phyloP scores from a whole-genome alignment of 2,888 invertebrate species.

The Drosophila borborema region DNA sequence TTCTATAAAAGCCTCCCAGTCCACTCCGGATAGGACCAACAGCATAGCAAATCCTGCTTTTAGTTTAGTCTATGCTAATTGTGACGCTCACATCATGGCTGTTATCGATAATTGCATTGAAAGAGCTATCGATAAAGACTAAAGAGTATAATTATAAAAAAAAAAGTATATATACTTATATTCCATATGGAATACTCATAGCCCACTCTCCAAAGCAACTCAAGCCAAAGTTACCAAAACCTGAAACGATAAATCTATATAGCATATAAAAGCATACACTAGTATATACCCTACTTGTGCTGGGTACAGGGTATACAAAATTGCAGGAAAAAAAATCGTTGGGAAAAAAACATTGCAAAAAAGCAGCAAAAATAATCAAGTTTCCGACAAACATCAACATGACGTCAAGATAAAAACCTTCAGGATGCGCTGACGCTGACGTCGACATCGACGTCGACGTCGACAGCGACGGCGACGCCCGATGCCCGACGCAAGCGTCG shows the following conservation, averaged over 20 bases:
- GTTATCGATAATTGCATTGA: background rate
- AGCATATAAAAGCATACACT: too few species aligned
- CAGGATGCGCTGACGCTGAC: conserved; percentile 71
- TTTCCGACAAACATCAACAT: conserved; percentile 82
- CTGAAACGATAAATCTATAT: background rate
- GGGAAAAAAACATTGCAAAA: conserved; percentile 26
- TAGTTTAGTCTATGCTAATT: too few species aligned
- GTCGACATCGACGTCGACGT: conserved; percentile 30
- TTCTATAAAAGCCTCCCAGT: background rate
- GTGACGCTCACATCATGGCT: too few species aligned
- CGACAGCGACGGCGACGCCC: too few species aligned
- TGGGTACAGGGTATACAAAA: conserved; percentile 8
- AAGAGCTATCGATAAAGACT: background rate
- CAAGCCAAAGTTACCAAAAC: too few species aligned
- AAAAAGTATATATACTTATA: too few species aligned
- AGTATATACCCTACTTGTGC: background rate
- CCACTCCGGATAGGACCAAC: too few species aligned
- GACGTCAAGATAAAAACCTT: conserved; percentile 81
- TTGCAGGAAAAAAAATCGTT: conserved; percentile 5
- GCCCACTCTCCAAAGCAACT: too few species aligned
- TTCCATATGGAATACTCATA: too few species aligned
- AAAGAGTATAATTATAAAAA: background rate
- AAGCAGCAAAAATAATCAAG: conserved; percentile 75
- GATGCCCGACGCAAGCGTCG: conserved; percentile 28
- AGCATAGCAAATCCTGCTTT: too few species aligned